Conservation (phyloP, 2,888 invertebrate genomes). For the Ditula angustiorana region DNA sequence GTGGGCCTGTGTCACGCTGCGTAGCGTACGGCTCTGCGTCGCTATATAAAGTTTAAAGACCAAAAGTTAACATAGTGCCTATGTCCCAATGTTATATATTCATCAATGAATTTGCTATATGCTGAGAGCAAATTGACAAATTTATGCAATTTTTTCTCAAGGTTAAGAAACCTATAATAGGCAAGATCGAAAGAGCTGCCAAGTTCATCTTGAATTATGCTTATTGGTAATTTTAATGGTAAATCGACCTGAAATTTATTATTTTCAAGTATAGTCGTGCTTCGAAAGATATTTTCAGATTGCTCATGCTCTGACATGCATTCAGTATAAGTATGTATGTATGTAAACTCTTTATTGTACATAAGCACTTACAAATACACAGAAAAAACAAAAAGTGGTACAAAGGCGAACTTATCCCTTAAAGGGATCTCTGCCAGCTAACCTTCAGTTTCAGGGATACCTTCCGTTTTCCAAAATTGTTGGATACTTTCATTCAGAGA, state of each 20-base stretch:
- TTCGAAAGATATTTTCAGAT: conserved; percentile 8
- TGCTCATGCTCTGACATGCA: not conserved
- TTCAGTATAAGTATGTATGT: not conserved
- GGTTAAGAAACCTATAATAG: not conserved
- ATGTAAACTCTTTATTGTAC: too few species aligned
- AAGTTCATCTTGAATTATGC: not conserved
- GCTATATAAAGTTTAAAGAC: conserved; percentile 11
- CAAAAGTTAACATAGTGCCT: conserved; percentile 13
- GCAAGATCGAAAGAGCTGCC: conserved; percentile 7
- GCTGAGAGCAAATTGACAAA: not conserved
- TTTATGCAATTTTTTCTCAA: not conserved
- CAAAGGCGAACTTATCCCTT: too few species aligned
- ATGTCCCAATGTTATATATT: conserved; percentile 36
- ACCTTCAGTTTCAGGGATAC: conserved; percentile 16
- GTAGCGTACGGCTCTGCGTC: too few species aligned
- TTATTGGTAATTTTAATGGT: conserved; percentile 15
- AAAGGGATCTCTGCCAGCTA: too few species aligned
- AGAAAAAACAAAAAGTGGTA: too few species aligned
- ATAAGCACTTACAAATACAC: too few species aligned
- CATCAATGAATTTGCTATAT: conserved; percentile 23
- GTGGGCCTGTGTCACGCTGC: too few species aligned
- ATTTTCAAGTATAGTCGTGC: conserved; percentile 5
- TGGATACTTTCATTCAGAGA: not conserved
- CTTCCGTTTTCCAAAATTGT: conserved; percentile 14
- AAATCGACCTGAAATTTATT: conserved; percentile 23